A percentile compares a stretch with the other conserved stretches of the same genome.
phyloP scores from a whole-genome alignment of 2,888 invertebrate genomes.

The Hymenopus coronatus region DNA sequence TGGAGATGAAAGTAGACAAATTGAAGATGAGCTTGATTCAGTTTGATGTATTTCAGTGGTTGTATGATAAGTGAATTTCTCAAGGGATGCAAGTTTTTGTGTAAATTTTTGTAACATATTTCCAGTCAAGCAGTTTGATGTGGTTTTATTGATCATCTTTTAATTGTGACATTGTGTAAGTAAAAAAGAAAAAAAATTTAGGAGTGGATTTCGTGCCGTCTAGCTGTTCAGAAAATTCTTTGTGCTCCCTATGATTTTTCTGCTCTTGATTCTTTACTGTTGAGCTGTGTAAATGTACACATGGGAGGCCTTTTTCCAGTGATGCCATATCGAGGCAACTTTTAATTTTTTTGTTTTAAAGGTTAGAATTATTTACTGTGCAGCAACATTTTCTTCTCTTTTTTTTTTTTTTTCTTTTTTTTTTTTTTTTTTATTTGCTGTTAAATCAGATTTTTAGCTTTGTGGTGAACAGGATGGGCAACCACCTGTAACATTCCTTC shows the following conservation, averaged over 20 bases:
- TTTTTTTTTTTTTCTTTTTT: neutral
- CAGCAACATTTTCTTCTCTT: neutral
- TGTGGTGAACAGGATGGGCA: conserved; percentile 34
- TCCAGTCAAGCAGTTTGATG: conserved; percentile 35
- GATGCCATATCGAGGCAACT: conserved; percentile 29
- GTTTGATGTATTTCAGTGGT: conserved; percentile 36
- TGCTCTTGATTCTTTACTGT: conserved; percentile 35
- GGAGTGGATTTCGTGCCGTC: conserved; percentile 37
- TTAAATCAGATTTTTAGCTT: conserved; percentile 33
- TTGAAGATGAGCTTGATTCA: conserved; percentile 36
- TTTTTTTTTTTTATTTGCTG: conserved; percentile 21
- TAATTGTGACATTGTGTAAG: conserved; percentile 36
- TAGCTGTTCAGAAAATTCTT: conserved; percentile 35
- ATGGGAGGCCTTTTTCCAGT: conserved; percentile 32
- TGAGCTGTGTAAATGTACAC: conserved; percentile 32
- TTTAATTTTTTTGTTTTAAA: conserved; percentile 24
- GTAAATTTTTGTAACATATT: conserved; percentile 36
- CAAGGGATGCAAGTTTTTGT: conserved; percentile 33
- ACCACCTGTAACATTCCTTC: conserved; percentile 36
- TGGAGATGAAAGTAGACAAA: conserved; percentile 38
- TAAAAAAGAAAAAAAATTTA: conserved; percentile 32
- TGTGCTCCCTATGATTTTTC: conserved; percentile 35
- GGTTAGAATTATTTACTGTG: conserved; percentile 24
- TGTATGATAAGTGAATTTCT: conserved; percentile 35
- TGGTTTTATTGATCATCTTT: conserved; percentile 37